These are phyloP conservation scores for Microctenopoma stevenorrisi DNA, from an alignment of 2,797 vertebrate species.

Conservation along the genomic window DNA sequence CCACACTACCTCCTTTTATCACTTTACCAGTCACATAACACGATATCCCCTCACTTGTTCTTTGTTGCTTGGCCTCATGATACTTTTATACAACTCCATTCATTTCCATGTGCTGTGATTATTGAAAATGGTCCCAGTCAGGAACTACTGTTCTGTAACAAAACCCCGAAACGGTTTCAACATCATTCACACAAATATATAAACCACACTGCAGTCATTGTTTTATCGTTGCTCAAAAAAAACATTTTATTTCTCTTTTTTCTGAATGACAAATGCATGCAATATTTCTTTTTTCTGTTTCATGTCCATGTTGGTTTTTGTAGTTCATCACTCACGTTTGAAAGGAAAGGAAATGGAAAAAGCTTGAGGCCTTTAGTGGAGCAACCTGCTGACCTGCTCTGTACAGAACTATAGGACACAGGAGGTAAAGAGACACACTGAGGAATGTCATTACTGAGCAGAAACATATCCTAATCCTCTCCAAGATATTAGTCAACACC, in stretches of 20 bases:
- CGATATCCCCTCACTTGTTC: slow-evolving; percentile 41
- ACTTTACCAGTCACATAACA: slow-evolving; percentile 67
- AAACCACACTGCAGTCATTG: slow-evolving; percentile 34
- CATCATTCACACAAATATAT: slow-evolving; percentile 34
- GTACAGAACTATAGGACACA: slow-evolving; percentile 42
- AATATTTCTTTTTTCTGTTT: slow-evolving; percentile 12
- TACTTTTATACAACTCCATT: slow-evolving; percentile 38
- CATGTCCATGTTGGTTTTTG: slow-evolving; percentile 1
- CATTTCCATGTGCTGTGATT: slow-evolving; percentile 26
- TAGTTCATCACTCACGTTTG: slow-evolving; percentile 2
- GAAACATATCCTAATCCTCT: slow-evolving; percentile 53
- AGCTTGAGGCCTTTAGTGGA: slow-evolving; percentile 17
- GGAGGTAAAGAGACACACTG: slow-evolving; percentile 62
- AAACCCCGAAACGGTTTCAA: slow-evolving; percentile 42
- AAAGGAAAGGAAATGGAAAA: slow-evolving; percentile 26
- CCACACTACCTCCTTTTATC: slow-evolving; percentile 63
- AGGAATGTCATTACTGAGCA: slow-evolving; percentile 76
- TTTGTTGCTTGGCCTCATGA: slow-evolving; percentile 41
- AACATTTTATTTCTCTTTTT: slow-evolving; percentile 11
- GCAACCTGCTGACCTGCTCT: slow-evolving; percentile 44
- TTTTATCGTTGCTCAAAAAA: slow-evolving; percentile 17
- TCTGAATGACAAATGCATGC: slow-evolving; percentile 4
- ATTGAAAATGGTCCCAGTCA: slow-evolving; percentile 37
- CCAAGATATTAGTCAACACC: slow-evolving; percentile 68
- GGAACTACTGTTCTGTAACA: slow-evolving; percentile 47